Percentiles rank a stretch among this genome's conserved stretches.
Evolutionary conservation across 2,797 vertebrate genomes (phyloP).

Genomic region (Pristis pectinata): DNA sequence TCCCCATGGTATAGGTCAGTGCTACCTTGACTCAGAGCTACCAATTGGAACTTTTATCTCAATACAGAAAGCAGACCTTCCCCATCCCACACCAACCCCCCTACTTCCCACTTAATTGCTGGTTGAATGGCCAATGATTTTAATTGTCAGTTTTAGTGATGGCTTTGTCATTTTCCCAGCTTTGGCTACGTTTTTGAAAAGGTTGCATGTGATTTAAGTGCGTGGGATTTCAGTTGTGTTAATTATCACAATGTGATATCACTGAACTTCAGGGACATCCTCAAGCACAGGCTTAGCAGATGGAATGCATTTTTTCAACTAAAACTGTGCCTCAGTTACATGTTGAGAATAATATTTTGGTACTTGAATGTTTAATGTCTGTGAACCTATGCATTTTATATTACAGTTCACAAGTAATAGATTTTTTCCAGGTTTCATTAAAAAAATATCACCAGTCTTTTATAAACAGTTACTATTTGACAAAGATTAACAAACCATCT

Average conservation of each 20-base stretch:
- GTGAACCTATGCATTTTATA: slow-evolving; percentile 32
- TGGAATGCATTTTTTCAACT: slow-evolving; percentile 27
- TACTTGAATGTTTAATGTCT: slow-evolving; percentile 30
- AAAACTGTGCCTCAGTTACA: slow-evolving; percentile 15
- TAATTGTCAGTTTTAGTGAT: not conserved
- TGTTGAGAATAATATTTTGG: slow-evolving; percentile 35
- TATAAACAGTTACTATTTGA: not conserved
- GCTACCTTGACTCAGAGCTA: no score
- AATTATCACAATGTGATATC: slow-evolving; percentile 2
- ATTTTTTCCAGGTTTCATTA: slow-evolving; percentile 19
- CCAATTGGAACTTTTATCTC: not conserved
- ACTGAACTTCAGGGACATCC: not conserved
- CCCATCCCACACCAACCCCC: not conserved
- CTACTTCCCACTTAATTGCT: not conserved
- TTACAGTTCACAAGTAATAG: not conserved
- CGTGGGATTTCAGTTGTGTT: not conserved
- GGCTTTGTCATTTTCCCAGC: slow-evolving; percentile 9
- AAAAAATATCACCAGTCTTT: slow-evolving; percentile 13
- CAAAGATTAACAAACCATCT: not conserved
- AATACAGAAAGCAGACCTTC: not conserved
- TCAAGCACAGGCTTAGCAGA: not conserved
- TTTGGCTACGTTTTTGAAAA: not conserved
- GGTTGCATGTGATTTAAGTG: not conserved
- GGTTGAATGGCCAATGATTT: not conserved
- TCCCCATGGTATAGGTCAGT: no score